phyloP scores from a whole-genome alignment of 2,113 vertebrate genomes.

The Oenanthe oenanthe region DNA sequence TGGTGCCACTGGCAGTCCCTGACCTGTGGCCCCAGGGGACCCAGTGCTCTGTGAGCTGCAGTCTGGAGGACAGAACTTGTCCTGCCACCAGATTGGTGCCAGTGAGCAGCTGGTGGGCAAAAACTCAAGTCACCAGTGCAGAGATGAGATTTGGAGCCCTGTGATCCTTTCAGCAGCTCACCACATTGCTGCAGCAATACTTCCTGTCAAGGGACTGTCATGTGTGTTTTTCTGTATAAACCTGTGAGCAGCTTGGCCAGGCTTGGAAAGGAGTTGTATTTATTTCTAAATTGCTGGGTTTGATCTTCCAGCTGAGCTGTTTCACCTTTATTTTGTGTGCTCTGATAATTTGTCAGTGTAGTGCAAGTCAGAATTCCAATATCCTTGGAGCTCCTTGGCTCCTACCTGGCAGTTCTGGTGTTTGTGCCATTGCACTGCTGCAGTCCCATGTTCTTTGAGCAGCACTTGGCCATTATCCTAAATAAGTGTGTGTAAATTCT shows the following conservation, averaged over 20 bases:
- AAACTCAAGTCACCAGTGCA: neutral
- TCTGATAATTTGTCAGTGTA: neutral
- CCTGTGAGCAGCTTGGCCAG: neutral
- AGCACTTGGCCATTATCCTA: neutral
- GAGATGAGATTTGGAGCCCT: neutral
- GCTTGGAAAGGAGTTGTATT: neutral
- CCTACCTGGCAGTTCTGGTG: neutral
- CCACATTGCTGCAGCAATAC: neutral
- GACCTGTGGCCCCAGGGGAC: too few relatives aligned
- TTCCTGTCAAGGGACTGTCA: neutral
- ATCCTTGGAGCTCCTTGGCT: neutral
- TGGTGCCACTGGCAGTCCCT: neutral
- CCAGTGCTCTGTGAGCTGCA: neutral
- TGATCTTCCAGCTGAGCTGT: neutral
- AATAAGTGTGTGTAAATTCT: neutral
- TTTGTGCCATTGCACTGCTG: neutral
- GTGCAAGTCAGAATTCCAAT: neutral
- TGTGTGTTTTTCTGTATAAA: neutral
- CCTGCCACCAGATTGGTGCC: accelerated
- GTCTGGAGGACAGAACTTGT: neutral
- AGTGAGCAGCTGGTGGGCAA: neutral
- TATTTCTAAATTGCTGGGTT: neutral
- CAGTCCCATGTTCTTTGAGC: neutral
- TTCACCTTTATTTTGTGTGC: neutral
- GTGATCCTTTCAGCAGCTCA: neutral